Evolutionary conservation across 2,888 invertebrate species (phyloP), one percentile per base, ranked within the genome.

Genomic region (Lasioglossum vierecki): DNA sequence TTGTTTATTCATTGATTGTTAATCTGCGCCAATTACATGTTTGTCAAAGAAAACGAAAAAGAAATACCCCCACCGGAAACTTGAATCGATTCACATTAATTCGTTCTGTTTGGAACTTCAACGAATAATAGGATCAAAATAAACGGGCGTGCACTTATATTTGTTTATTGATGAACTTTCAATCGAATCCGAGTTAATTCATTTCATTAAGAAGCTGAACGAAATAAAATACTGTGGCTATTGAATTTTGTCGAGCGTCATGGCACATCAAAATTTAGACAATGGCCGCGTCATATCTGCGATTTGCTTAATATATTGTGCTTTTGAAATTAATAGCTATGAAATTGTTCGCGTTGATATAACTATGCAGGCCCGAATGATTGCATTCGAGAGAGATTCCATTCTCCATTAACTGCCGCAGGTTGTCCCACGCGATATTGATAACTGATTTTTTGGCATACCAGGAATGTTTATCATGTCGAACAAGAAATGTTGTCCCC

Each of bases 261-360:
- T 53, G 22, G n/a, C 53, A n/a, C 11, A 57, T 8, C 1, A 53
- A 8, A 57, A n/a, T 57, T 57, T n/a, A n/a, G 11, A n/a, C n/a
- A n/a, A n/a, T n/a, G n/a, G n/a, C 11, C 1, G 57, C n/a, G n/a
- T 11, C n/a, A 4, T n/a, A n/a, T 57, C 57, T 4, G 57, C 11
- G n/a, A 57, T 57, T 57, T n/a, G 57, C 57, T 57, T n/a, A 57
- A 57, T 57, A 57, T 57, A 57, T 57, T n/a, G n/a, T 9, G 57
- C 11, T 11, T 57, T 11, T n/a, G n/a, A 57, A 57, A n/a, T n/a
- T 57, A 57, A 57, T 57, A n/a, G 57, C 57, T n/a, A n/a, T n/a
- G 57, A n/a, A 57, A 57, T n/a, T 9, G 57, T 57, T 57, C 57
- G 57, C n/a, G n/a, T 57, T n/a, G n/a, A 57, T n/a, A 57, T 4